These are phyloP conservation scores for Chalcosyrphus nemorum DNA, from an alignment of 2,888 invertebrate genomes.

Conservation along the genomic window DNA sequence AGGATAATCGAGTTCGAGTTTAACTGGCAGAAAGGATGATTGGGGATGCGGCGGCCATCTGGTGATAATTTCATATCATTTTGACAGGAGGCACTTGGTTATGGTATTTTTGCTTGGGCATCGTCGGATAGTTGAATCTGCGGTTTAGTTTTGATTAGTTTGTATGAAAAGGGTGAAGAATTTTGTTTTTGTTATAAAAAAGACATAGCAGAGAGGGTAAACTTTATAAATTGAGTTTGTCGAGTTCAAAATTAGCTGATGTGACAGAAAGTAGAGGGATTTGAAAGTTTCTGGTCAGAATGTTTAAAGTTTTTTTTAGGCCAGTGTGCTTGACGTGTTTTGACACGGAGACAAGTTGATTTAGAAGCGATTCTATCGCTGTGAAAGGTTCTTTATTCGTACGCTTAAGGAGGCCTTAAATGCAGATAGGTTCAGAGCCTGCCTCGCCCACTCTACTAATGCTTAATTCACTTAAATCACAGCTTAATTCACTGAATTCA, in stretches of 20 bases:
- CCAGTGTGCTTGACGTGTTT: too few species aligned
- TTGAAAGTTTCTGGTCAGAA: neutral
- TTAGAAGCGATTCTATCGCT: too few species aligned
- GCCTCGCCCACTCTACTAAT: too few species aligned
- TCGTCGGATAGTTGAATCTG: neutral
- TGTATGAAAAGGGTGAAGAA: neutral
- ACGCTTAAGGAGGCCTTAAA: too few species aligned
- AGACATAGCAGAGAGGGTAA: neutral
- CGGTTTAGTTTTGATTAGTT: constrained; percentile 14
- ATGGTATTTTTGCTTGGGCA: neutral
- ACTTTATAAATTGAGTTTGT: neutral
- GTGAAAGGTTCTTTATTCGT: too few species aligned
- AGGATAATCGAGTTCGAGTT: neutral
- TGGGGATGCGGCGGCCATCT: neutral
- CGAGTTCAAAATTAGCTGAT: neutral
- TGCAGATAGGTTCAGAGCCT: too few species aligned
- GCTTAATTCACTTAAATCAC: too few species aligned
- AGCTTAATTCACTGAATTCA: too few species aligned
- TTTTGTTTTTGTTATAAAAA: too few species aligned
- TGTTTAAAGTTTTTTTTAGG: neutral
- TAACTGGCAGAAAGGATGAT: neutral
- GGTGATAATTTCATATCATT: constrained; percentile 31
- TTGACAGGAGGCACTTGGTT: constrained; percentile 18
- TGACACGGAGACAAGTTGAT: too few species aligned
- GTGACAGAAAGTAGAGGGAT: neutral